phyloP scores from a whole-genome alignment of 37 sponge, comb jelly and placozoan species.

The Aphrocallistes beatrix region DNA sequence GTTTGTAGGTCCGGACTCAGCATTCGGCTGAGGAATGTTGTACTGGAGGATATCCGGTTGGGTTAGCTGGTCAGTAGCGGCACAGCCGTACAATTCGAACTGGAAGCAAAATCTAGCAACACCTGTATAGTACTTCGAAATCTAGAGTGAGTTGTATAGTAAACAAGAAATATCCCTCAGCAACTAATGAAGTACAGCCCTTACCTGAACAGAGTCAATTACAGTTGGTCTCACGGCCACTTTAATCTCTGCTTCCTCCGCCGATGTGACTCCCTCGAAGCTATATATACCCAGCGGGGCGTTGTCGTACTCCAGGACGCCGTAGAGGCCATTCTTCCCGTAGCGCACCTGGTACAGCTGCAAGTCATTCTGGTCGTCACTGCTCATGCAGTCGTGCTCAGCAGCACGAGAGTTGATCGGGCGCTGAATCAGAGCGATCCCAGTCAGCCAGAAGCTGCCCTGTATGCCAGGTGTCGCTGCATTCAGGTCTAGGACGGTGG shows the following conservation, averaged over 20 bases:
- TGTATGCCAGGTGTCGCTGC: not conserved
- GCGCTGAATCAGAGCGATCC: not conserved
- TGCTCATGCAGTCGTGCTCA: not conserved
- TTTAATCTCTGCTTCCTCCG: not conserved
- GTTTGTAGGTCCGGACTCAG: not conserved
- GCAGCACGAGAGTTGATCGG: not conserved
- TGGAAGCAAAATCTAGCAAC: conserved; percentile 5
- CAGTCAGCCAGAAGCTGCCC: not conserved
- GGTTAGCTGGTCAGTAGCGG: not conserved
- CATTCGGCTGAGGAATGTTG: not conserved
- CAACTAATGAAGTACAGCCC: not conserved
- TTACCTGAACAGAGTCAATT: not conserved
- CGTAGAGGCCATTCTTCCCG: not conserved
- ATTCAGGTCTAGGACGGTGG: not conserved
- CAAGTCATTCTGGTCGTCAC: not conserved
- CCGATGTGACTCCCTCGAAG: not conserved
- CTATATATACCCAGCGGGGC: not conserved
- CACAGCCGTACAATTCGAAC: not conserved
- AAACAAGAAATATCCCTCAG: not conserved
- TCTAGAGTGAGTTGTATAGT: not conserved
- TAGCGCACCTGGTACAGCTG: not conserved
- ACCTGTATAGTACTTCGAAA: not conserved
- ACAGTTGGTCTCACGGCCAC: not conserved
- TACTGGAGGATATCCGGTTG: not conserved
- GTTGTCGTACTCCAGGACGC: not conserved